Evolutionary conservation across 2,888 invertebrate genomes (phyloP).

Genomic region (Cyclophora albipunctata): DNA sequence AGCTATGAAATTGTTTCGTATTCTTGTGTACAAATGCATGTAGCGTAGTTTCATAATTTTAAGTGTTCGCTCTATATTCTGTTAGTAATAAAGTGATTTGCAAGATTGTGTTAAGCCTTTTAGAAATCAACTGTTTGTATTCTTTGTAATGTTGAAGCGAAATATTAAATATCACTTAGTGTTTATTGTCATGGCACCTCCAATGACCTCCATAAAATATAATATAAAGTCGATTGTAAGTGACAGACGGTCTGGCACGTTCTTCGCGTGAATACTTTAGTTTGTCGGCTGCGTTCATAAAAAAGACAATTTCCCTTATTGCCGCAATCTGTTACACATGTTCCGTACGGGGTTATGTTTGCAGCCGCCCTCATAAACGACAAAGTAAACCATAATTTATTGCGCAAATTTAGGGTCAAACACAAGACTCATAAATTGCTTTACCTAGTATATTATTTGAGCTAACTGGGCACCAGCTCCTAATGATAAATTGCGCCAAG

Average conservation of each 20-base stretch:
- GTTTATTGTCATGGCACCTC: no score
- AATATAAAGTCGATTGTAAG: not conserved
- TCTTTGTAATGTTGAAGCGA: no score
- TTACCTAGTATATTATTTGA: constrained; percentile 48
- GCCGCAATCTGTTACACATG: constrained; percentile 73
- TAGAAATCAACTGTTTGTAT: no score
- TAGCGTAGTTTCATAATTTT: no score
- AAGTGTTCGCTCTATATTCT: no score
- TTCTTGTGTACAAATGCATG: not conserved
- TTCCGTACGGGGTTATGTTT: constrained; percentile 62
- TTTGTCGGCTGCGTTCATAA: constrained; percentile 66
- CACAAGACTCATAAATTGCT: constrained; percentile 60
- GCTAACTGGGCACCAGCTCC: constrained; percentile 34
- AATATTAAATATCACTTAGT: no score
- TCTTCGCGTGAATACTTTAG: constrained; percentile 59
- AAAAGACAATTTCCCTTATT: constrained; percentile 75
- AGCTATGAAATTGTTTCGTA: not conserved
- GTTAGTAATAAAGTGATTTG: no score
- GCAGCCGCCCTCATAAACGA: constrained; percentile 71
- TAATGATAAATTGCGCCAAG: constrained; percentile 23
- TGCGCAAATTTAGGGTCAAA: constrained; percentile 70
- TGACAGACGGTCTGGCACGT: constrained; percentile 33
- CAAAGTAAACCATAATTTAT: constrained; percentile 75
- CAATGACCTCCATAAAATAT: no score
- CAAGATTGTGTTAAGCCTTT: no score